Evolutionary conservation across 2,797 vertebrate species (phyloP).

Genomic region (Synanceia verrucosa): DNA sequence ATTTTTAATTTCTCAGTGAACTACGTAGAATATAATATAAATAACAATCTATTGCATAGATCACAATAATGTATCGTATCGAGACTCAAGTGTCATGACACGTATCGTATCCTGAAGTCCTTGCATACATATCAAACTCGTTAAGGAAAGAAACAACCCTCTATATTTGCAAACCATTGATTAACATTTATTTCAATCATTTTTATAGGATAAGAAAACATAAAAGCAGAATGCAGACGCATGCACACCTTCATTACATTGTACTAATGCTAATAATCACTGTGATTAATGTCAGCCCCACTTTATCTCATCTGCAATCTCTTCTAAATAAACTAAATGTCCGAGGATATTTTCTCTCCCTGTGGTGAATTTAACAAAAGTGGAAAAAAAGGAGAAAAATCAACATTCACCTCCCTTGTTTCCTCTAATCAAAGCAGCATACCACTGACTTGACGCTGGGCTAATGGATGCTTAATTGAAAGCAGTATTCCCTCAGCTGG

Average conservation of each 20-base stretch:
- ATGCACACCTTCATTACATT: no score
- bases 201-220: no score
- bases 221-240: no score
- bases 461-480: constrained; percentile 67
- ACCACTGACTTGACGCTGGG: constrained; percentile 48
- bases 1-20: no score
- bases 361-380: constrained; percentile 18
- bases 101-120: no score
- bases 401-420: constrained; percentile 23
- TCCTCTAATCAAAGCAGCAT: constrained; percentile 55
- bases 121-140: no score
- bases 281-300: background rate
- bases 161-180: no score
- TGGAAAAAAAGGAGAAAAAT: constrained; percentile 8
- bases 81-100: no score
- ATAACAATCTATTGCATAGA: no score
- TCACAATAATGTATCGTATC: no score
- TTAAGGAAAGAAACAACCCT: background rate
- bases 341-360: background rate
- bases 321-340: constrained; percentile 2
- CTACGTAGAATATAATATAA: no score
- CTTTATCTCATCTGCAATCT: constrained; percentile 2
- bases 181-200: no score
- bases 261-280: background rate
- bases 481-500: constrained; percentile 48